Base-by-base conservation (phyloP, 2,888 invertebrate genomes). In the Yponomeuta sedellus region DNA sequence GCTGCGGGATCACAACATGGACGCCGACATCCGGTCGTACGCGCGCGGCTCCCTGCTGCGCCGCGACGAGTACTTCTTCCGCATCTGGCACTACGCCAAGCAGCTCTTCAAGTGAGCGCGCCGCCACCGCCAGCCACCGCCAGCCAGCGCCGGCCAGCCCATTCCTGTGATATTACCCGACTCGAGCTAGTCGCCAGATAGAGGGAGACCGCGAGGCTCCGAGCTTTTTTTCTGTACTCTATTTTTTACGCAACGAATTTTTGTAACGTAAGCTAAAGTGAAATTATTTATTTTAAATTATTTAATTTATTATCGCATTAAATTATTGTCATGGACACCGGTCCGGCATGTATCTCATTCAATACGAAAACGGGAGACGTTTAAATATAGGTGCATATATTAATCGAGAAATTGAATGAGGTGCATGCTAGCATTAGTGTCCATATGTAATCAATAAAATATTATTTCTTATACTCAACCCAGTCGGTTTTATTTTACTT, bases 51-150 rank as follows among this genome's bases (percentile, higher is more conserved):
- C 95, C 68, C 92, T 98, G 66, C 92, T 97, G 65, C 93, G 96
- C 72, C 94, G 95, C 76, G 97, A 97, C 83, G 98, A 98, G 89
- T 98, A 98, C 92, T 98, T 98, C 95, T 98, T 98, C 95, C 94
- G 96, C 74, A 96, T 98, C 88, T 97, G 96, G 96, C 95, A 95
- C 85, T 95, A 96, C 78, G 96, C 96, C 73, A 95, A 95, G 76
- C 95, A 96, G 83, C 92, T 96, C 69, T 96, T 96, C 87, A 95
- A 96, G 88, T 96, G 93, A 93, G 10, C 44, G 34, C 28, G 28
- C 10, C 10, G 5, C 34, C 6, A 8, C 34, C 34, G 34, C 34
- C 34, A 25, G 34, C 34, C 34, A 8, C 34, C 34, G 34, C 34
- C 34, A 25, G 34, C 34, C 34, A 5, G 8, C 34, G n/a, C 39